phyloP scores from a whole-genome alignment of 2,113 vertebrate genomes.

The Xiphias gladius region DNA sequence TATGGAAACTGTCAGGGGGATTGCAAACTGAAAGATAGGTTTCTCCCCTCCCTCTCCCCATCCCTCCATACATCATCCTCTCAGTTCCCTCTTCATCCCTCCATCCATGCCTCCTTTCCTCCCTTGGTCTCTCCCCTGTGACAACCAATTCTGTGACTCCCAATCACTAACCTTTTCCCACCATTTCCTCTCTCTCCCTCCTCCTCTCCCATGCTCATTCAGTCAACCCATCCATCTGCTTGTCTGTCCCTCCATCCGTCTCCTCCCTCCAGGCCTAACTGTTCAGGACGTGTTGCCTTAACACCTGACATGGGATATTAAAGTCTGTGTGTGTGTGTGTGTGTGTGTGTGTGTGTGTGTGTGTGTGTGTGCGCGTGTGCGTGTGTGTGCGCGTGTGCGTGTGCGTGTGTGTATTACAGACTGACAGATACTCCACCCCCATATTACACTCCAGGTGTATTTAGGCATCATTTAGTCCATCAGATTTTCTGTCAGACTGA shows the following conservation, averaged over 20 bases:
- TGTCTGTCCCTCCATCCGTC: slow-evolving; percentile 20
- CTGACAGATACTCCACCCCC: background rate
- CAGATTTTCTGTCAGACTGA: background rate
- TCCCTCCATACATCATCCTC: slow-evolving; percentile 31
- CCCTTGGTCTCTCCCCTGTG: slow-evolving; percentile 58
- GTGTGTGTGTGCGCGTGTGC: slow-evolving; percentile 33
- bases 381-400: slow-evolving; percentile 34
- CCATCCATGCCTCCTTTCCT: slow-evolving; percentile 24
- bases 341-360: slow-evolving; percentile 44
- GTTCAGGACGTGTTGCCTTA: slow-evolving; percentile 60
- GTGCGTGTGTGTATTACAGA: slow-evolving; percentile 28
- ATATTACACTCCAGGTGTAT: background rate
- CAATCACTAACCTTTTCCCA: slow-evolving; percentile 39
- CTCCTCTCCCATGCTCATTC: background rate
- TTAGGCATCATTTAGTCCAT: background rate
- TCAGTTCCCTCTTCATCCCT: slow-evolving; percentile 41
- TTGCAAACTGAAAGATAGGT: slow-evolving; percentile 67
- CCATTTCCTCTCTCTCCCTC: background rate
- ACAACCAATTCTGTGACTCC: slow-evolving; percentile 48
- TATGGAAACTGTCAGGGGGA: slow-evolving; percentile 60
- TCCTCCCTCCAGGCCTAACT: slow-evolving; percentile 28
- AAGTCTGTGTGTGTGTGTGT: slow-evolving; percentile 29
- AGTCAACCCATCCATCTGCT: slow-evolving; percentile 45
- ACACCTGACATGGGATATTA: slow-evolving; percentile 58
- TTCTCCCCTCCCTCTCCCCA: slow-evolving; percentile 29